A percentile compares a stretch with the other conserved stretches of the same genome.
Conservation (phyloP, 23 tunicate species). For the Trididemnum miniatum region DNA sequence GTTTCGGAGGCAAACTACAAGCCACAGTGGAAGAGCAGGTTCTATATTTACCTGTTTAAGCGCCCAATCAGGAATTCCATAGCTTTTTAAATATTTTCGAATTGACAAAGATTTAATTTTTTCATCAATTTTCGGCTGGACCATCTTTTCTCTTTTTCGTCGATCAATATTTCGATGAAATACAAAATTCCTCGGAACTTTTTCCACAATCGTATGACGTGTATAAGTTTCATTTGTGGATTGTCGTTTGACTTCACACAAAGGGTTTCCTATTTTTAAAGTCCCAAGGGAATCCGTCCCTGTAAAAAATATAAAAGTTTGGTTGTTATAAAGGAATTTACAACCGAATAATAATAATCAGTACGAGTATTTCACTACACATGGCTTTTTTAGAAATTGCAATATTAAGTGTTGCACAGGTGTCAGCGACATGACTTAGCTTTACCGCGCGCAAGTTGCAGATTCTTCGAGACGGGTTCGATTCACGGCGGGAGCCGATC, state of each 20-base stretch:
- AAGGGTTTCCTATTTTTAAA: constrained; percentile 65
- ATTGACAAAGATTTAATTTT: constrained; percentile 36
- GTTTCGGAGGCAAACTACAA: no score
- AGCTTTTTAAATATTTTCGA: constrained; percentile 26
- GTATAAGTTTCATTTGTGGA: constrained; percentile 51
- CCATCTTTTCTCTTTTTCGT: neutral
- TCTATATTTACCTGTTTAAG: constrained; percentile 57
- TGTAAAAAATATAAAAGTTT: neutral
- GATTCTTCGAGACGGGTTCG: no score
- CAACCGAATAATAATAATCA: no score
- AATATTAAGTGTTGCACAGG: no score
- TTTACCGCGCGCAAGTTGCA: no score
- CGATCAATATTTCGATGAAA: constrained; percentile 39
- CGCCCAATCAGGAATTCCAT: constrained; percentile 63
- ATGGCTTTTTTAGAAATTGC: no score
- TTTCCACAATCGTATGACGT: constrained; percentile 68
- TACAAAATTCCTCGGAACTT: constrained; percentile 76
- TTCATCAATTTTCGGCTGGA: constrained; percentile 8
- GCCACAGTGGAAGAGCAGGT: no score
- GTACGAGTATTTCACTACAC: no score
- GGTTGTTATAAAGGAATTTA: no score
- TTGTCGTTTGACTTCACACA: constrained; percentile 24
- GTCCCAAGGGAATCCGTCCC: constrained; percentile 85
- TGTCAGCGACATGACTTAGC: no score
- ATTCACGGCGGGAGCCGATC: no score